Conservation (phyloP, 2,113 vertebrate species). For the Notiomystis cincta region DNA sequence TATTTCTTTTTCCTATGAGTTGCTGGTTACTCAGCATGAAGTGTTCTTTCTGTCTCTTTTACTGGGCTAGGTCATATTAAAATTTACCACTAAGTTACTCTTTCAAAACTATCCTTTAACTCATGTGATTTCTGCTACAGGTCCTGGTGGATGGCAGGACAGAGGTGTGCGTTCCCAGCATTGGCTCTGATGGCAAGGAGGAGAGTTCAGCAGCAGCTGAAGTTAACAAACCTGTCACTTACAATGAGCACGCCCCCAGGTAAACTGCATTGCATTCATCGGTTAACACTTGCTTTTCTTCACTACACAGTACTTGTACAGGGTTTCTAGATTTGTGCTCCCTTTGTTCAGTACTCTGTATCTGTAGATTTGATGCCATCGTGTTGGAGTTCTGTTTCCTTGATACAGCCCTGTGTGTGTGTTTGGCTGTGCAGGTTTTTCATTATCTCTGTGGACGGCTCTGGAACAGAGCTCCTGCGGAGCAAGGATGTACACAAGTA, state of each 20-base stretch:
- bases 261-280: constrained; percentile 13
- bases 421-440: constrained; percentile 79
- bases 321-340: not conserved
- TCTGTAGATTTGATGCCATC: not conserved
- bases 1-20: not conserved
- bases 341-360: not conserved
- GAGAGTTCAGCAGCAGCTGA: not conserved
- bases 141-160: constrained; percentile 83
- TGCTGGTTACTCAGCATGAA: not conserved
- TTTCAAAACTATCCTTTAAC: not conserved
- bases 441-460: constrained; percentile 78
- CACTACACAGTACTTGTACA: not conserved
- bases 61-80: not conserved
- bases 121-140: constrained; percentile 53
- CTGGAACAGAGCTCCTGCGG: constrained; percentile 87
- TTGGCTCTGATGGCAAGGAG: not conserved
- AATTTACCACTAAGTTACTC: not conserved
- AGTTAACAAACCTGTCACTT: constrained; percentile 24
- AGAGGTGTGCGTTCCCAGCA: constrained; percentile 53
- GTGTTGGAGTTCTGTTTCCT: not conserved
- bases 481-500: constrained; percentile 72
- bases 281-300: not conserved
- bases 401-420: not conserved
- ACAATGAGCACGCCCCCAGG: constrained; percentile 80
- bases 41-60: not conserved